These are phyloP conservation scores for Pseudorhombus dupliciocellatus DNA, from an alignment of 2,113 vertebrate genomes.

Conservation along the genomic window DNA sequence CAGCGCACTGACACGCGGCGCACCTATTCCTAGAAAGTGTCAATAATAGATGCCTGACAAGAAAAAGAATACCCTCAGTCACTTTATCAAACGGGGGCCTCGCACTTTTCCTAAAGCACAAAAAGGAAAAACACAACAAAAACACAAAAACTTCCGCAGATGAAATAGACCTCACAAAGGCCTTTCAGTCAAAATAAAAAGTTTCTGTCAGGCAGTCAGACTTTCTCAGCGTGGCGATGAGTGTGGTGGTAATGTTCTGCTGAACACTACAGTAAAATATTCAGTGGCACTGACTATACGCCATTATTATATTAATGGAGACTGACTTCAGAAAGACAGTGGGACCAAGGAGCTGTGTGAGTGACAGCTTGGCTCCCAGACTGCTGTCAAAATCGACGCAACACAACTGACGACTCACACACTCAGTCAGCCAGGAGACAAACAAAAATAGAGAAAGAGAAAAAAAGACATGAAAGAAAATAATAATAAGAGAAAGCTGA, in stretches of 20 bases:
- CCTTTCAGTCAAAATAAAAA: slow-evolving; percentile 78
- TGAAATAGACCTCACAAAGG: slow-evolving; percentile 74
- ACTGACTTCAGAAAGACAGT: slow-evolving; percentile 80
- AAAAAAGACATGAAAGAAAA: slow-evolving; percentile 66
- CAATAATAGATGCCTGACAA: slow-evolving; percentile 81
- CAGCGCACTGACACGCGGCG: slow-evolving; percentile 26
- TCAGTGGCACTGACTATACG: slow-evolving; percentile 72
- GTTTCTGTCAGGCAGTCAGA: slow-evolving; percentile 73
- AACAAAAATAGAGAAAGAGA: slow-evolving; percentile 76
- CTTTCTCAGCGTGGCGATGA: slow-evolving; percentile 66
- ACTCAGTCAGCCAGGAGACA: slow-evolving; percentile 77
- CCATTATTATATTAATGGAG: slow-evolving; percentile 83
- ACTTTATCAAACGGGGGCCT: slow-evolving; percentile 72
- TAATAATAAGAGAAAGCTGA: slow-evolving; percentile 57
- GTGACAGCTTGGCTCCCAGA: slow-evolving; percentile 80
- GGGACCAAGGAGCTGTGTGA: slow-evolving; percentile 75
- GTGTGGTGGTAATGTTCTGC: slow-evolving; percentile 75
- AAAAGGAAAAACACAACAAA: slow-evolving; percentile 75
- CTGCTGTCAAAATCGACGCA: slow-evolving; percentile 79
- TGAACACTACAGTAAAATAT: slow-evolving; percentile 81
- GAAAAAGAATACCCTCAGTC: slow-evolving; percentile 76
- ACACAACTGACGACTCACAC: slow-evolving; percentile 73
- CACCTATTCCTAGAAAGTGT: slow-evolving; percentile 79
- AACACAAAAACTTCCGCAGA: slow-evolving; percentile 71
- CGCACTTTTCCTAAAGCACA: slow-evolving; percentile 72